phyloP scores from a whole-genome alignment of 2,888 invertebrate species.

The Hydrotaea cyrtoneurina region DNA sequence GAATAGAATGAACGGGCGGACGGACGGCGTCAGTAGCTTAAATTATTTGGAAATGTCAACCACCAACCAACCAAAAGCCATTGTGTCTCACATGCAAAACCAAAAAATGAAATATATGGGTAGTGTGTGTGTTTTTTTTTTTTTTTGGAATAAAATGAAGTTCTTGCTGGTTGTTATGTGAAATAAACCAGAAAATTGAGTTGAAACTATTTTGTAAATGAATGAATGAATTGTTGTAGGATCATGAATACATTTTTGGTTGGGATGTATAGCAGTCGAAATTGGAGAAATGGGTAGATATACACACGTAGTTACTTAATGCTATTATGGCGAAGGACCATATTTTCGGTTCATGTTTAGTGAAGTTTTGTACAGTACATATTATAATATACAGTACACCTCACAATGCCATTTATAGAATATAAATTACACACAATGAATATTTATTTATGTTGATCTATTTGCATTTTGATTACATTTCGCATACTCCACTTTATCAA shows the following conservation, averaged over 20 bases:
- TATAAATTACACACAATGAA: no score
- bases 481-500: no score
- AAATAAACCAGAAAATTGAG: conserved; percentile 39
- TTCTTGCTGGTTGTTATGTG: neutral
- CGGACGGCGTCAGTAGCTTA: neutral
- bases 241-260: neutral
- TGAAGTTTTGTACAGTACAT: no score
- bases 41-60: conserved; percentile 21
- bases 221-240: neutral
- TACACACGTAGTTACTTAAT: no score
- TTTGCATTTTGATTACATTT: no score
- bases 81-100: conserved; percentile 13
- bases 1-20: neutral
- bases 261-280: conserved; percentile 10
- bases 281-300: neutral
- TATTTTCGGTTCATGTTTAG: no score
- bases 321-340: no score
- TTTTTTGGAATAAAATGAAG: neutral
- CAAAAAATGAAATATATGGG: neutral
- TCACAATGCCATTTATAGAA: no score
- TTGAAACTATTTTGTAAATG: conserved; percentile 27
- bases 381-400: no score
- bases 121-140: no score
- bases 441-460: no score
- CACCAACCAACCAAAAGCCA: conserved; percentile 24